Evolutionary conservation across 2,888 invertebrate genomes (phyloP).

Genomic region (Ennomos erosarius): DNA sequence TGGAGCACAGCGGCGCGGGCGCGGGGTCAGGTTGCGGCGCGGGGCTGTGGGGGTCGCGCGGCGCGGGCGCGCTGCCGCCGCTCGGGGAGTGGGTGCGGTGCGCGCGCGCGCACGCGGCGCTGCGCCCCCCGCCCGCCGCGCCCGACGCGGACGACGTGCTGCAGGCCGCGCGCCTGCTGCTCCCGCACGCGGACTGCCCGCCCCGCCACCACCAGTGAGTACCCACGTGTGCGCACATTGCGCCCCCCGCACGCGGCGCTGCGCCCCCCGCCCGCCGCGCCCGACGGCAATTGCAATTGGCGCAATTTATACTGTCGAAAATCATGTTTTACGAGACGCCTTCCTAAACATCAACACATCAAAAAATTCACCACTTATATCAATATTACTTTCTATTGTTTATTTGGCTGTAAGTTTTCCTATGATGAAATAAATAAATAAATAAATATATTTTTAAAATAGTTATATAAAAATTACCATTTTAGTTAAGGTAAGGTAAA

Average conservation of each 20-base stretch:
- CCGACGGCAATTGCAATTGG: no score
- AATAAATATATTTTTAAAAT: no score
- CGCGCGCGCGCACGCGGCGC: constrained; percentile 92
- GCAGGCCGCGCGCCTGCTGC: constrained; percentile 93
- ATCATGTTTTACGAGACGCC: no score
- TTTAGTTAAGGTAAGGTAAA: no score
- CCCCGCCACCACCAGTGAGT: constrained; percentile 85
- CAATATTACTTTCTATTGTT: no score
- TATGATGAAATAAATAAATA: no score
- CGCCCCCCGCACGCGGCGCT: constrained; percentile 96
- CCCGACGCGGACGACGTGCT: constrained; percentile 95
- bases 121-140: constrained; percentile 90
- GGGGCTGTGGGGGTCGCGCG: constrained; percentile 92
- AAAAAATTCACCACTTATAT: no score
- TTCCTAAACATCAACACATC: no score
- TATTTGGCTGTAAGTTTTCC: no score
- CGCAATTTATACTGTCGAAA: no score
- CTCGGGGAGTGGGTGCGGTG: constrained; percentile 96
- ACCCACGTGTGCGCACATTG: no score
- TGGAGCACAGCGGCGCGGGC: constrained; percentile 85
- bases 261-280: constrained; percentile 87
- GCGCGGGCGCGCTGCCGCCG: constrained; percentile 95
- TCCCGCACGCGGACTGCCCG: constrained; percentile 96
- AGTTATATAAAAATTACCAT: no score
- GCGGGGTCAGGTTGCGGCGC: constrained; percentile 57